Evolutionary conservation across 2,113 vertebrate species (phyloP).

Genomic region (Pithys albifrons): DNA sequence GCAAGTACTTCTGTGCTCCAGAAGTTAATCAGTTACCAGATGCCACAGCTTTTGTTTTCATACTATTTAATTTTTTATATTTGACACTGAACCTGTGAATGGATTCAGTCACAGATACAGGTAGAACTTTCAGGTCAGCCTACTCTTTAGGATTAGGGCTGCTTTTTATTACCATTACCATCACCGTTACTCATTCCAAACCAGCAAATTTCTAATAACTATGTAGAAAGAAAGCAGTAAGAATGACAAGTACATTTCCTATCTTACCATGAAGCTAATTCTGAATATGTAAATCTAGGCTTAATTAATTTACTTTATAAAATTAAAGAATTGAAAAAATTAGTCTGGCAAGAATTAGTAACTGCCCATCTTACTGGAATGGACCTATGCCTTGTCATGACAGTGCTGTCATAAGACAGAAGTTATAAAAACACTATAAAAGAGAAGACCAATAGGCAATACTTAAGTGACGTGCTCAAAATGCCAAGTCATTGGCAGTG

Average conservation of each 20-base stretch:
- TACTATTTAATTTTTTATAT: slow-evolving; percentile 66
- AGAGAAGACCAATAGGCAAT: not conserved
- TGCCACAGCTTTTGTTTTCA: slow-evolving; percentile 77
- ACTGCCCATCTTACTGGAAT: not conserved
- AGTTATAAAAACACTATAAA: not conserved
- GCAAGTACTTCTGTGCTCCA: slow-evolving; percentile 67
- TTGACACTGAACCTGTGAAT: slow-evolving; percentile 66
- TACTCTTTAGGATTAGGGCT: not conserved
- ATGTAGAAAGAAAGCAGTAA: not conserved
- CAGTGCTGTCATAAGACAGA: not conserved
- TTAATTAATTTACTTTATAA: not conserved
- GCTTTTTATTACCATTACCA: slow-evolving; percentile 1
- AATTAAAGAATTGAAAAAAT: not conserved
- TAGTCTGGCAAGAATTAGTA: not conserved
- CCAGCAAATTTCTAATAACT: not conserved
- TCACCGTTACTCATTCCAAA: not conserved
- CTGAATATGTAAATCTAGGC: not conserved
- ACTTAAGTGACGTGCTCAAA: not conserved
- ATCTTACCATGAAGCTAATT: not conserved
- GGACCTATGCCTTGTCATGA: not conserved
- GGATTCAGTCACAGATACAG: slow-evolving; percentile 22
- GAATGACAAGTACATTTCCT: not conserved
- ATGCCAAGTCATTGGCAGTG: not conserved
- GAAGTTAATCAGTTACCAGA: slow-evolving; percentile 85
- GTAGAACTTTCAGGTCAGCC: slow-evolving; percentile 9